These are phyloP conservation scores for Emys orbicularis DNA, from an alignment of 2,797 vertebrate genomes.

Conservation along the genomic window DNA sequence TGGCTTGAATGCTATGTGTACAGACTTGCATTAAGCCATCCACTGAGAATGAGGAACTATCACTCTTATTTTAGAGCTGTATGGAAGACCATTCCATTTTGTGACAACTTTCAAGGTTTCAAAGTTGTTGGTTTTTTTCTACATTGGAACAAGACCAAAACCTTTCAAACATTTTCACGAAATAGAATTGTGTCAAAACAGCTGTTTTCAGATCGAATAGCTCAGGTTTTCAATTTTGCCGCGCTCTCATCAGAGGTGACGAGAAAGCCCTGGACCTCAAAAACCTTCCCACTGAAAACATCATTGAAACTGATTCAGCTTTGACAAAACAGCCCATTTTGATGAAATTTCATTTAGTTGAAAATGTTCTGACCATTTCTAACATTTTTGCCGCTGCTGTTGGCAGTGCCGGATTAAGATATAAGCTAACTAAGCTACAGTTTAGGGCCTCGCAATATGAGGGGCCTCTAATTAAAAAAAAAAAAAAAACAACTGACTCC, in stretches of 20 bases:
- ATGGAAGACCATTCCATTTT: background rate
- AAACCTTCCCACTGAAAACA: slow-evolving; percentile 13
- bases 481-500: too few species aligned
- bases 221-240: background rate
- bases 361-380: slow-evolving; percentile 12
- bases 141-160: background rate
- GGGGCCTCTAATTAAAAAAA: too few species aligned
- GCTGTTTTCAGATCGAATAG: background rate
- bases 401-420: background rate
- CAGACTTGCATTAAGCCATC: background rate
- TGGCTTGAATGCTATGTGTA: background rate
- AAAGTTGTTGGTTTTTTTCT: background rate
- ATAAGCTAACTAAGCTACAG: too few species aligned
- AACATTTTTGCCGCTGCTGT: background rate
- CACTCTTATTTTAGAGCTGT: background rate
- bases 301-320: background rate
- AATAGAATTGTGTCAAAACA: background rate
- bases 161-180: accelerated
- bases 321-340: background rate
- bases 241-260: background rate
- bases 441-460: too few species aligned
- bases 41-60: background rate
- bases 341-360: background rate
- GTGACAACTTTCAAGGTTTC: background rate
- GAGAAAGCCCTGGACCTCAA: background rate